These are phyloP conservation scores for Blastomussa wellsi DNA, from an alignment of 92 coral and sea anemone genomes.

Conservation along the genomic window DNA sequence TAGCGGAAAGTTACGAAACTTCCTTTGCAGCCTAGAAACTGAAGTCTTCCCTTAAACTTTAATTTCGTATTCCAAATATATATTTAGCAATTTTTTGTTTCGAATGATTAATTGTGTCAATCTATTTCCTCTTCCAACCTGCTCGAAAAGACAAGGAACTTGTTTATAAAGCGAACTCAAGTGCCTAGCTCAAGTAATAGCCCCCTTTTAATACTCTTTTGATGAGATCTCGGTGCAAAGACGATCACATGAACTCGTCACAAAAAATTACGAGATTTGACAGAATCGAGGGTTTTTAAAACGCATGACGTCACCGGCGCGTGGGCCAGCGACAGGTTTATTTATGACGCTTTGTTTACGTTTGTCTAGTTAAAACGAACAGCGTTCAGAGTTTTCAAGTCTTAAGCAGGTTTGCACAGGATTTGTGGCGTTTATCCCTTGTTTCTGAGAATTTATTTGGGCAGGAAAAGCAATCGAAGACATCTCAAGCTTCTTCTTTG, in stretches of 20 bases:
- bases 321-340: background rate
- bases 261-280: background rate
- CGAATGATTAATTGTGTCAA: background rate
- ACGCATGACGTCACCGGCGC: conserved; percentile 4
- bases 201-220: background rate
- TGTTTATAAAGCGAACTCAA: background rate
- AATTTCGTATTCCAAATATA: background rate
- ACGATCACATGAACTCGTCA: background rate
- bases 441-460: background rate
- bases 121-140: background rate
- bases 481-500: background rate
- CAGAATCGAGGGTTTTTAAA: background rate
- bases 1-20: background rate
- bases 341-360: background rate
- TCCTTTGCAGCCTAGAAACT: background rate
- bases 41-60: background rate
- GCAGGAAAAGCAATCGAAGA: background rate
- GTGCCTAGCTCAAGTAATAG: background rate
- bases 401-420: background rate
- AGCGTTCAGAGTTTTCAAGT: background rate
- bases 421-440: background rate
- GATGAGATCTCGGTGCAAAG: no score
- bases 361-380: background rate
- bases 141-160: background rate
- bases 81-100: background rate